Conservation (phyloP, 2,888 invertebrate species). For the Plagodis pulveraria region DNA sequence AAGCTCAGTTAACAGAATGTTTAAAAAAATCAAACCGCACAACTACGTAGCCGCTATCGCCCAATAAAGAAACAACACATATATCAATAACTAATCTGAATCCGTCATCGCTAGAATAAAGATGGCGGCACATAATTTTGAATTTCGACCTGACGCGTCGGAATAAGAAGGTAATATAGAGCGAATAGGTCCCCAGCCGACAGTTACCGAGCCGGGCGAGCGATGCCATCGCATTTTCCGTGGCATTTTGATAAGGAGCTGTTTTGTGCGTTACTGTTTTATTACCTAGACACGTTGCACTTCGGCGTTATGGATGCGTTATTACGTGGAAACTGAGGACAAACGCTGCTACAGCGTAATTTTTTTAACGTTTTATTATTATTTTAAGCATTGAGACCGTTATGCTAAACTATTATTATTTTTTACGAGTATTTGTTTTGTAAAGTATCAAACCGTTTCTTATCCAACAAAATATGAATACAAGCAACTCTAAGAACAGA, state of each 20-base stretch:
- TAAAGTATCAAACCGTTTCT: slow-evolving; percentile 20
- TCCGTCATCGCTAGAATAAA: slow-evolving; percentile 67
- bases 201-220: slow-evolving; percentile 55
- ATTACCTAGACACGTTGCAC: slow-evolving; percentile 45
- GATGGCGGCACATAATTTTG: slow-evolving; percentile 64
- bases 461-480: slow-evolving; percentile 12
- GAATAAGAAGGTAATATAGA: slow-evolving; percentile 62
- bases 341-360: slow-evolving; percentile 19
- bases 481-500: slow-evolving; percentile 15
- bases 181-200: slow-evolving; percentile 68
- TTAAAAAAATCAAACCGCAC: background rate
- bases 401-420: slow-evolving; percentile 29
- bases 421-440: slow-evolving; percentile 20
- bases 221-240: slow-evolving; percentile 55
- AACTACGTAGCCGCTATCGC: slow-evolving; percentile 37
- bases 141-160: slow-evolving; percentile 57
- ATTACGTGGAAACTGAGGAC: slow-evolving; percentile 44
- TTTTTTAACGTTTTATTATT: slow-evolving; percentile 37
- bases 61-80: slow-evolving; percentile 45
- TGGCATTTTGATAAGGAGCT: slow-evolving; percentile 64
- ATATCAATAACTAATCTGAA: slow-evolving; percentile 64
- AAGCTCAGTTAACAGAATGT: background rate
- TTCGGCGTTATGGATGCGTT: slow-evolving; percentile 41
- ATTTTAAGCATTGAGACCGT: slow-evolving; percentile 40
- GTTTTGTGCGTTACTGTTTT: slow-evolving; percentile 54